Percentiles rank a stretch among this genome's conserved stretches.
Evolutionary conservation across 2,797 vertebrate species (phyloP).

Genomic region (Fundulus diaphanus): DNA sequence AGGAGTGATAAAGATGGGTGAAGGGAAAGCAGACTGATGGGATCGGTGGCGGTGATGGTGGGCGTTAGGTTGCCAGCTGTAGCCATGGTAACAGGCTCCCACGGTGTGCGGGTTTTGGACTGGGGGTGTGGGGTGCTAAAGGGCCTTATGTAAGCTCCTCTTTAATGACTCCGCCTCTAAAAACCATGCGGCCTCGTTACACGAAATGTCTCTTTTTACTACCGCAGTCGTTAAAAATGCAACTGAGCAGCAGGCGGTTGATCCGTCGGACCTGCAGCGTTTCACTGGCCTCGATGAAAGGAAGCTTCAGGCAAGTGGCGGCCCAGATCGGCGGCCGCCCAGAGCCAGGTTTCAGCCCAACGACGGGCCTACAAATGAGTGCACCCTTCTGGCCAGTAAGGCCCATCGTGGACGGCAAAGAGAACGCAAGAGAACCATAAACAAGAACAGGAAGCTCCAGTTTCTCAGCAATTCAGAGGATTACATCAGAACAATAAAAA

Average conservation of each 20-base stretch:
- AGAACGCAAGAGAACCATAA: neutral
- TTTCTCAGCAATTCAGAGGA: too few relatives aligned
- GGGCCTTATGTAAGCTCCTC: slow-evolving; percentile 42
- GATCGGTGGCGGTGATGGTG: slow-evolving; percentile 41
- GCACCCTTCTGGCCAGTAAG: slow-evolving; percentile 13
- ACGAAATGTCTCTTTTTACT: slow-evolving; percentile 46
- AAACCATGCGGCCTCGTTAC: slow-evolving; percentile 31
- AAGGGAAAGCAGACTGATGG: slow-evolving; percentile 16
- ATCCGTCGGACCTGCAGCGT: slow-evolving; percentile 46
- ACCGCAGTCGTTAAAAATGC: slow-evolving; percentile 15
- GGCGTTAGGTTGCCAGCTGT: slow-evolving; percentile 68
- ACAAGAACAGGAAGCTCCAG: neutral
- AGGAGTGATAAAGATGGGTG: neutral
- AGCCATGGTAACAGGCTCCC: slow-evolving; percentile 76
- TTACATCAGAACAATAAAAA: too few relatives aligned
- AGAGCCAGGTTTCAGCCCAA: slow-evolving; percentile 33
- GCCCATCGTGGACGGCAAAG: slow-evolving; percentile 10
- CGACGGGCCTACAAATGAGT: slow-evolving; percentile 15
- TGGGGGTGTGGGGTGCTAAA: slow-evolving; percentile 48
- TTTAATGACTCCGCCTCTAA: slow-evolving; percentile 35
- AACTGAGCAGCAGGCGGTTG: slow-evolving; percentile 9
- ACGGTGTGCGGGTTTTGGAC: slow-evolving; percentile 47
- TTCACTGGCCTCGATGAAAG: slow-evolving; percentile 48
- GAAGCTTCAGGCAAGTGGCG: slow-evolving; percentile 36
- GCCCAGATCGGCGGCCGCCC: slow-evolving; percentile 35